Evolutionary conservation across 2,113 vertebrate genomes (phyloP).

Genomic region (Scomber japonicus): DNA sequence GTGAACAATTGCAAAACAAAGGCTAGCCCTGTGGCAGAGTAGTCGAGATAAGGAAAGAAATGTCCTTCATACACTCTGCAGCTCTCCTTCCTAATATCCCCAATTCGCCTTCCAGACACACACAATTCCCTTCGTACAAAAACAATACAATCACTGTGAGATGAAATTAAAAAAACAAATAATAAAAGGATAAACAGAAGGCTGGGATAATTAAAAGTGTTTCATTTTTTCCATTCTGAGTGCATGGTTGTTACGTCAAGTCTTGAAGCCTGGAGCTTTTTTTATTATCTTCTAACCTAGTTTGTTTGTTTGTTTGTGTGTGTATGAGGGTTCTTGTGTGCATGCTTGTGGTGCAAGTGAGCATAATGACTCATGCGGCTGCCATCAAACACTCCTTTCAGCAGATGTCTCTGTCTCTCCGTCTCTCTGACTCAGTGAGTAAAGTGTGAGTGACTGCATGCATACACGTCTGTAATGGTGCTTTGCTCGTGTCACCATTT

Average conservation of each 20-base stretch:
- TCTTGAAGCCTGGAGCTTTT: conserved; percentile 72
- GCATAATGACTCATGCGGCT: conserved; percentile 75
- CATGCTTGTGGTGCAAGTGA: conserved; percentile 46
- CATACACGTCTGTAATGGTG: conserved; percentile 55
- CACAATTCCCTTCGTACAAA: conserved; percentile 74
- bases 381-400: conserved; percentile 72
- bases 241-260: conserved; percentile 75
- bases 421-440: conserved; percentile 65
- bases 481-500: conserved; percentile 65
- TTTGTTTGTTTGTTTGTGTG: conserved; percentile 63
- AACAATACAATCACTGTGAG: conserved; percentile 81
- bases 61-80: conserved; percentile 75
- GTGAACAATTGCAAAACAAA: conserved; percentile 77
- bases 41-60: conserved; percentile 77
- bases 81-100: conserved; percentile 69
- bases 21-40: conserved; percentile 72
- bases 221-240: conserved; percentile 67
- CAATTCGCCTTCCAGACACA: conserved; percentile 77
- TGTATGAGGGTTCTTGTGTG: conserved; percentile 39
- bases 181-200: conserved; percentile 76
- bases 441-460: conserved; percentile 62
- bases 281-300: conserved; percentile 80
- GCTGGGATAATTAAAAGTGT: conserved; percentile 82
- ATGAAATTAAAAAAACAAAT: conserved; percentile 64
- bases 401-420: conserved; percentile 70